phyloP scores from a whole-genome alignment of 1,140 invertebrate genomes.

The Adoxophyes honmai region DNA sequence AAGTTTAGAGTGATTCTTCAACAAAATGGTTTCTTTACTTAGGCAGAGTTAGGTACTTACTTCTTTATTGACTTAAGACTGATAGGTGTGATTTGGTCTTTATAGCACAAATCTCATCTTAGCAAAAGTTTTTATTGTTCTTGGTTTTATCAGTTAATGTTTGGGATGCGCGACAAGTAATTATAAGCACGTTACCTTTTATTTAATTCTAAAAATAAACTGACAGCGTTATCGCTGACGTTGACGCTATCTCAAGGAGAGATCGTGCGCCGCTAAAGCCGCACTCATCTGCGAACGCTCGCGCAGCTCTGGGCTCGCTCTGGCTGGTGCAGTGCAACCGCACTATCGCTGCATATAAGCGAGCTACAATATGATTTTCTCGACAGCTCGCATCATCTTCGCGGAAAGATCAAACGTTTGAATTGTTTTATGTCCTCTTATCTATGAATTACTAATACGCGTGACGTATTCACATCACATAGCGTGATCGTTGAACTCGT shows the following conservation, averaged over 20 bases:
- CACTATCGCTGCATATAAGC: neutral
- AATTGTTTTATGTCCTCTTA: neutral
- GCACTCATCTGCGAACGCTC: slow-evolving; percentile 31
- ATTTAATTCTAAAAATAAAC: slow-evolving; percentile 70
- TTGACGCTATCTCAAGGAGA: slow-evolving; percentile 72
- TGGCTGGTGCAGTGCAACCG: neutral
- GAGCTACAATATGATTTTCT: neutral
- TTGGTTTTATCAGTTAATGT: slow-evolving; percentile 16
- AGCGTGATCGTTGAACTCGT: neutral
- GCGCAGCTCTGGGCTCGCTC: neutral
- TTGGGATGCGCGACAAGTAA: slow-evolving; percentile 29
- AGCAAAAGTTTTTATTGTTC: slow-evolving; percentile 1
- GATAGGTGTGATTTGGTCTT: too few species aligned
- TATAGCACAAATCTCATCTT: too few species aligned
- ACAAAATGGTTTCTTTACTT: too few species aligned
- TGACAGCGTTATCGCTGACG: slow-evolving; percentile 64
- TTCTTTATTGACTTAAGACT: too few species aligned
- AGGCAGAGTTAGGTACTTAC: too few species aligned
- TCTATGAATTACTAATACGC: neutral
- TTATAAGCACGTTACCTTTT: slow-evolving; percentile 60
- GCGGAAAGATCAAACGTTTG: neutral
- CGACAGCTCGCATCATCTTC: neutral
- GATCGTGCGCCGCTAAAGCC: slow-evolving; percentile 34
- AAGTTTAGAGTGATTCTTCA: too few species aligned
- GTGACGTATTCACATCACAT: neutral